Percentiles rank a stretch among this genome's conserved stretches.
These are phyloP conservation scores for Nudaria mundana DNA, from an alignment of 2,888 invertebrate genomes.

Conservation along the genomic window DNA sequence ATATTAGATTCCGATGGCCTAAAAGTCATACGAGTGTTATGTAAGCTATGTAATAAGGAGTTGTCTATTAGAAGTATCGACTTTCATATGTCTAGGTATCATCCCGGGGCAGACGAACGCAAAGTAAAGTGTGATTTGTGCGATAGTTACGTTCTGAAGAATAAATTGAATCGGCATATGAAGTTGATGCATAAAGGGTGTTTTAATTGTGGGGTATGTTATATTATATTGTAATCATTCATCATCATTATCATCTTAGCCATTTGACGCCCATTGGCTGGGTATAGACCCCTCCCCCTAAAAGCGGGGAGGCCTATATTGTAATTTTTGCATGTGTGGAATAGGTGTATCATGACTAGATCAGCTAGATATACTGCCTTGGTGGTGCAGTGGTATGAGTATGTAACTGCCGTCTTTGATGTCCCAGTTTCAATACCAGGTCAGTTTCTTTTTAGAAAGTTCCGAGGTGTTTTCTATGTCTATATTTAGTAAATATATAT, in stretches of 20 bases:
- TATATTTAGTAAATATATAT: too few species aligned
- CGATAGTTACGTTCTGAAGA: constrained; percentile 37
- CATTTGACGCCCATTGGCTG: too few species aligned
- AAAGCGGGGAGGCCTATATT: too few species aligned
- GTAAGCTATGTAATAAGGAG: constrained; percentile 50
- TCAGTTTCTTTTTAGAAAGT: too few species aligned
- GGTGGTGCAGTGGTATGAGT: too few species aligned
- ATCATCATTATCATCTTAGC: neutral
- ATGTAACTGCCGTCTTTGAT: too few species aligned
- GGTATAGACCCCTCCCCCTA: too few species aligned
- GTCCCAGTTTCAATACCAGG: too few species aligned
- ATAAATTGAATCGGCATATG: constrained; percentile 40
- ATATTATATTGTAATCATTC: neutral
- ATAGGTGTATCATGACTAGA: too few species aligned
- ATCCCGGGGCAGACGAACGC: constrained; percentile 48
- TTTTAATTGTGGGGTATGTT: constrained; percentile 44
- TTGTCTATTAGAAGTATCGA: constrained; percentile 48
- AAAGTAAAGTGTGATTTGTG: constrained; percentile 54
- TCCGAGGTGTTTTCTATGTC: too few species aligned
- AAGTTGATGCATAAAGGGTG: constrained; percentile 31
- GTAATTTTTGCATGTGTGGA: too few species aligned
- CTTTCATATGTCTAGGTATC: constrained; percentile 41
- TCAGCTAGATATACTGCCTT: too few species aligned
- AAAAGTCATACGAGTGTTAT: constrained; percentile 34
- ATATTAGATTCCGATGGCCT: constrained; percentile 1